phyloP scores from a whole-genome alignment of 2,888 invertebrate genomes.

The Mylabris sibirica region DNA sequence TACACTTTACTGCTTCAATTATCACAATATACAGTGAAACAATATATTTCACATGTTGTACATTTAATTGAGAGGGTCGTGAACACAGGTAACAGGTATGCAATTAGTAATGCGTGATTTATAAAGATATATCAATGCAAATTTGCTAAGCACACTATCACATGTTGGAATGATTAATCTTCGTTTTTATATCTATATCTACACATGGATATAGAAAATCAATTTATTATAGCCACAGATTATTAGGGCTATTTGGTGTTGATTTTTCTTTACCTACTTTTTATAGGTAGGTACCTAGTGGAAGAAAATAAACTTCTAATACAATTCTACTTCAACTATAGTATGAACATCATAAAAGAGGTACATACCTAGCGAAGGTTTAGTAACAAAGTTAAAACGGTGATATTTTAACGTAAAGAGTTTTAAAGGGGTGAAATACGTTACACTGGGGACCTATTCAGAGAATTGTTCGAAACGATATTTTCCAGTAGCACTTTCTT shows the following conservation, averaged over 20 bases:
- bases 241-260: no score
- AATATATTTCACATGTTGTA: constrained; percentile 15
- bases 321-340: constrained; percentile 19
- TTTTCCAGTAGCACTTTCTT: constrained; percentile 58
- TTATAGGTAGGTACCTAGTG: no score
- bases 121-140: neutral
- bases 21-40: constrained; percentile 20
- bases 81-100: constrained; percentile 15
- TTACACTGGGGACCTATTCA: constrained; percentile 55
- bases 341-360: constrained; percentile 23
- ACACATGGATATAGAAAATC: no score
- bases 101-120: constrained; percentile 24
- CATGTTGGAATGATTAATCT: constrained; percentile 26
- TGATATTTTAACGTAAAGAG: constrained; percentile 47
- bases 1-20: constrained; percentile 39
- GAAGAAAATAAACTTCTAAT: neutral
- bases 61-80: constrained; percentile 25
- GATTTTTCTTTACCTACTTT: no score
- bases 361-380: neutral
- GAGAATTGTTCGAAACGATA: constrained; percentile 53
- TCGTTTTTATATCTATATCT: neutral
- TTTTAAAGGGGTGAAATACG: constrained; percentile 47
- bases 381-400: constrained; percentile 50
- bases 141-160: neutral
- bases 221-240: no score